These are phyloP conservation scores for Neodiprion fabricii DNA, from an alignment of 1,140 invertebrate species.

Conservation along the genomic window DNA sequence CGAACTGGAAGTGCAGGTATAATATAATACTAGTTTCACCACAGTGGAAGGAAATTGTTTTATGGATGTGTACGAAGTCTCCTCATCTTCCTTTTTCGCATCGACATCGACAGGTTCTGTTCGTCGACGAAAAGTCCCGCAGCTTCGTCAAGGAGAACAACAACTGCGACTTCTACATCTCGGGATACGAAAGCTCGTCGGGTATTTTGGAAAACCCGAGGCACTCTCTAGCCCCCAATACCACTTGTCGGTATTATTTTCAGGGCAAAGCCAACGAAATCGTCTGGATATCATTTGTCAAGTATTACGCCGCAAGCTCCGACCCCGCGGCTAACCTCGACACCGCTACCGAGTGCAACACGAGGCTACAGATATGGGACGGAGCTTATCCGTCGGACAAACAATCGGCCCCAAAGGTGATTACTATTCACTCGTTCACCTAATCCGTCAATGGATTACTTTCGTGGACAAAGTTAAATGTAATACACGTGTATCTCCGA, in stretches of 20 bases:
- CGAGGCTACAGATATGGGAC: constrained; percentile 78
- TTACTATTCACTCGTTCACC: not conserved
- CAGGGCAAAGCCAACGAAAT: constrained; percentile 76
- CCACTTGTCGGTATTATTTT: constrained; percentile 76
- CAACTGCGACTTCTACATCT: constrained; percentile 78
- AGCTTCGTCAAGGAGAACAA: constrained; percentile 75
- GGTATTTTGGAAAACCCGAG: constrained; percentile 78
- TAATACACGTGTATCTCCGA: not conserved
- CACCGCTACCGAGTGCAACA: constrained; percentile 72
- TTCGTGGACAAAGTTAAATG: constrained; percentile 24
- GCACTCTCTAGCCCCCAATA: constrained; percentile 85
- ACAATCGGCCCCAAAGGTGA: constrained; percentile 46
- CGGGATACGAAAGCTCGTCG: constrained; percentile 75
- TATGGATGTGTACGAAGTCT: not conserved
- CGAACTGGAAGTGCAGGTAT: constrained; percentile 79
- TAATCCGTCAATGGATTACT: constrained; percentile 22
- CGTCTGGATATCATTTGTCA: constrained; percentile 85
- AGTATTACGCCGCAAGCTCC: constrained; percentile 75
- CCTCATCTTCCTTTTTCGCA: constrained; percentile 27
- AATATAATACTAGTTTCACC: constrained; percentile 28
- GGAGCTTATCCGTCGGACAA: constrained; percentile 65
- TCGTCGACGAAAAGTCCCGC: constrained; percentile 76
- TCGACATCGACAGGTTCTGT: constrained; percentile 67
- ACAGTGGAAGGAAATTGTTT: not conserved
- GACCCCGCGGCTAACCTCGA: constrained; percentile 71